phyloP scores from a whole-genome alignment of 2,113 vertebrate genomes.

The Hippolais icterina region DNA sequence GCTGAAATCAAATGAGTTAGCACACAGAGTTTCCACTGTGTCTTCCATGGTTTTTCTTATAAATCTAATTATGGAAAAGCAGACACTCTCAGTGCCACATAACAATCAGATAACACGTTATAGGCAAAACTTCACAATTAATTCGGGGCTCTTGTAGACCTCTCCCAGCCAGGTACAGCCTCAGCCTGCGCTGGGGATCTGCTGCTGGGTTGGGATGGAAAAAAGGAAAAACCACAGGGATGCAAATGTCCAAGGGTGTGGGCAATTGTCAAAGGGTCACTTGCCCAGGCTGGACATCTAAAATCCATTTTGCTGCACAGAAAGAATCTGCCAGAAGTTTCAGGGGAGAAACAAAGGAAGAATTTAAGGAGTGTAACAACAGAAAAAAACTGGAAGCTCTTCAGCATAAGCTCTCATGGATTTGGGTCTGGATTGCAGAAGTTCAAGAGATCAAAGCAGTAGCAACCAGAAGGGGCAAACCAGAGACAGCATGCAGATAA shows the following conservation, averaged over 20 bases:
- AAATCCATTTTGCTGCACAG: not conserved
- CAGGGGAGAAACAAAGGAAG: not conserved
- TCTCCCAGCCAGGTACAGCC: not conserved
- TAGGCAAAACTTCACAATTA: not conserved
- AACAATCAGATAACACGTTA: not conserved
- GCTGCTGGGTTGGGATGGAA: not conserved
- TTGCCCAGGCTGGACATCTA: not conserved
- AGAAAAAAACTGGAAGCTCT: not conserved
- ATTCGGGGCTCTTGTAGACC: not conserved
- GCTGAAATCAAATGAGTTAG: not conserved
- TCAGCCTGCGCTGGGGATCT: not conserved
- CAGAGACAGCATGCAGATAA: constrained; percentile 43
- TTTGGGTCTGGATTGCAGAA: constrained; percentile 9
- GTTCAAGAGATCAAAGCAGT: constrained; percentile 49
- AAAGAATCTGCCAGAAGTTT: not conserved
- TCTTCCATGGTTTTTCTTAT: not conserved
- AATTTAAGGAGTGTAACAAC: not conserved
- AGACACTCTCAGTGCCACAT: not conserved
- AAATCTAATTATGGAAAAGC: not conserved
- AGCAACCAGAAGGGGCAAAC: constrained; percentile 32
- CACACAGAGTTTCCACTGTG: not conserved
- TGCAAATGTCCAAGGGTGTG: not conserved
- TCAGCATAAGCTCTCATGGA: not conserved
- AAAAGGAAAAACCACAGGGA: not conserved
- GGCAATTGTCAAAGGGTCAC: not conserved